Evolutionary conservation across 2,888 invertebrate genomes (phyloP).

Genomic region (Keiferia lycopersicella): DNA sequence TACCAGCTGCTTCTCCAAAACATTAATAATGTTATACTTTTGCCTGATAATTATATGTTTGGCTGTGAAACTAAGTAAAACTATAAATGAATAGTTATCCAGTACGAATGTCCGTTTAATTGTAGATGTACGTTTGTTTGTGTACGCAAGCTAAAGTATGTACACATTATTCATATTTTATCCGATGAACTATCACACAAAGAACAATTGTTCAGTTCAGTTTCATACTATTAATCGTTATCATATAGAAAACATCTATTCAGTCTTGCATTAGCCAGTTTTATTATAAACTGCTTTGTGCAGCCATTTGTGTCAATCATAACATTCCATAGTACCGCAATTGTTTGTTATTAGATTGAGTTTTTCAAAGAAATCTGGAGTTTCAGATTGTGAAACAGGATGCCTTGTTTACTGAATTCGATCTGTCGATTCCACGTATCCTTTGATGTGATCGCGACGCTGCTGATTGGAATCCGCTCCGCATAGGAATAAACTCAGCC

Average conservation of each 20-base stretch:
- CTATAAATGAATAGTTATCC: no score
- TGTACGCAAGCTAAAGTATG: not conserved
- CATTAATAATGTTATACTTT: no score
- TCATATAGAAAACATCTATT: slow-evolving; percentile 9
- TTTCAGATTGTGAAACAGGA: slow-evolving; percentile 16
- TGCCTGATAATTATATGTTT: no score
- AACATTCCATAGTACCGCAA: not conserved
- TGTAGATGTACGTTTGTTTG: no score
- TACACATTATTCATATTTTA: not conserved
- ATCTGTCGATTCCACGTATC: slow-evolving; percentile 16
- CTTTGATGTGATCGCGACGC: slow-evolving; percentile 10
- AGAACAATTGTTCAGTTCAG: slow-evolving; percentile 6
- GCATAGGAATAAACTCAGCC: not conserved
- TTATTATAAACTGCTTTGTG: not conserved
- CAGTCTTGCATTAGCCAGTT: not conserved
- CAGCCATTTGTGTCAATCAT: not conserved
- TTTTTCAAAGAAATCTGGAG: slow-evolving; percentile 2
- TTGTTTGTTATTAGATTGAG: not conserved
- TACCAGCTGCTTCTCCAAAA: no score
- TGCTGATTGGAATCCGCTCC: slow-evolving; percentile 17
- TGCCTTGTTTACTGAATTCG: slow-evolving; percentile 14
- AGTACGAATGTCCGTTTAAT: no score
- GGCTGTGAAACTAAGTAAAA: no score
- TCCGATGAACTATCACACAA: not conserved
- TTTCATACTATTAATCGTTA: not conserved